These are phyloP conservation scores for Cataglyphis altisquamis DNA, from an alignment of 2,888 invertebrate genomes.

Conservation along the genomic window DNA sequence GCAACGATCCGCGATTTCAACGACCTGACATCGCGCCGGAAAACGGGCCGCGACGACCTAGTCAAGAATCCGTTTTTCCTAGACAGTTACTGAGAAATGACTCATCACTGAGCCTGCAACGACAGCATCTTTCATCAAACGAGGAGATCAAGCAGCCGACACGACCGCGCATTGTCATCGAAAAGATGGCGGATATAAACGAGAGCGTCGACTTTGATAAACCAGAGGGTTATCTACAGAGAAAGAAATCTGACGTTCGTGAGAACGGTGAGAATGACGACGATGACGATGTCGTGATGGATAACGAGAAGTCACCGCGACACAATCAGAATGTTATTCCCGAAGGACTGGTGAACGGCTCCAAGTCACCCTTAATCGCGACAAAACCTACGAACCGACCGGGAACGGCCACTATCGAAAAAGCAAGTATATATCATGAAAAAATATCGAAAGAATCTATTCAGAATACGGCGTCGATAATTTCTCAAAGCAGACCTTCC, in stretches of 20 bases:
- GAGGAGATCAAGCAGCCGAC: slow-evolving; percentile 64
- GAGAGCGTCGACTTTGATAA: slow-evolving; percentile 58
- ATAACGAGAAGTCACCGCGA: slow-evolving; percentile 66
- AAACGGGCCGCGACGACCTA: slow-evolving; percentile 27
- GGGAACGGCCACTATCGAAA: slow-evolving; percentile 57
- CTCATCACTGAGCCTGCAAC: slow-evolving; percentile 61
- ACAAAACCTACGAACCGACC: slow-evolving; percentile 48
- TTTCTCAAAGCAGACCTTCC: slow-evolving; percentile 35
- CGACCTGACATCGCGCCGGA: slow-evolving; percentile 55
- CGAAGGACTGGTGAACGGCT: slow-evolving; percentile 19
- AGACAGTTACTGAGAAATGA: slow-evolving; percentile 74
- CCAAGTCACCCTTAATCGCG: slow-evolving; percentile 46
- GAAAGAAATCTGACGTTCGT: slow-evolving; percentile 56
- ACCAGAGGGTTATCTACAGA: slow-evolving; percentile 44
- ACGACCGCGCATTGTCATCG: slow-evolving; percentile 69
- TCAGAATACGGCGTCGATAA: neutral
- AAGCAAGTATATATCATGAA: slow-evolving; percentile 39
- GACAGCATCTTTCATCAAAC: slow-evolving; percentile 33
- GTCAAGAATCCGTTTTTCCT: slow-evolving; percentile 44
- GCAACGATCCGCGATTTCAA: slow-evolving; percentile 57
- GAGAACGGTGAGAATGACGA: slow-evolving; percentile 73
- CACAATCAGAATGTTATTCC: slow-evolving; percentile 12
- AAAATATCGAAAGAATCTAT: slow-evolving; percentile 1
- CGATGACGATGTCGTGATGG: slow-evolving; percentile 80
- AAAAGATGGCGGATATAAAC: slow-evolving; percentile 77